Base-by-base conservation (phyloP, 2,888 invertebrate species). In the Pantelozetes paolii region DNA sequence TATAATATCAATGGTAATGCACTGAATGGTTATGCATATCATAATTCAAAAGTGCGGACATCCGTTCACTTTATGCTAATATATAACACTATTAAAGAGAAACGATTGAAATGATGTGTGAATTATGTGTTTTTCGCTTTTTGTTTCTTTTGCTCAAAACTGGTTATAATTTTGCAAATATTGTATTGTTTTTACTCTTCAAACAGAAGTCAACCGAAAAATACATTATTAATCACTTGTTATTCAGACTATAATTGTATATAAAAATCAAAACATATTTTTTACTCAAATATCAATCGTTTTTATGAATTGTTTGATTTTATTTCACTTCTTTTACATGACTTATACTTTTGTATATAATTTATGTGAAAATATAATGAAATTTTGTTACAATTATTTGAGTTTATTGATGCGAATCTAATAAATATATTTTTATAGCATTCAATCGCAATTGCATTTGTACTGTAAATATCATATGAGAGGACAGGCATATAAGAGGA, bases 61-160 rank as follows among this genome's bases (percentile, higher is more conserved):
- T 45, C 45, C 59, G 15, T 28, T 28, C 28, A 28, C 3, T 59
- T 59, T 59, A 59, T 59, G 59, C 20, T 59, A 59, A 59, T 59
- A 15, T 28, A 59, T 28, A 2, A 36, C 40, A n/a, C 36, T 36
- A 36, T 64, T 64, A n/a, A n/a, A n/a, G n/a, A n/a, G n/a, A n/a
- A n/a, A n/a, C 9, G n/a, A 64, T 64, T n/a, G 36, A 64, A 64
- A 64, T n/a, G 64, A 64, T 64, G 36, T 64, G 36, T 64, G 64
- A 64, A 62, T 57, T 57, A 23, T 57, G 2, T 28, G 57, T 6
- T 20, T 59, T 30, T 30, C 13, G 8, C 6, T 23, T 59, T 13
- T 59, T 59, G 8, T 30, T 30, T 30, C 9, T 59, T 28, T 2
- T 9, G 11, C 15, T 45, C 6, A 45, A 45, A 45, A 45, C 45